These are phyloP conservation scores for Rhagoletis pomonella DNA, from an alignment of 1,140 invertebrate species.

Conservation along the genomic window DNA sequence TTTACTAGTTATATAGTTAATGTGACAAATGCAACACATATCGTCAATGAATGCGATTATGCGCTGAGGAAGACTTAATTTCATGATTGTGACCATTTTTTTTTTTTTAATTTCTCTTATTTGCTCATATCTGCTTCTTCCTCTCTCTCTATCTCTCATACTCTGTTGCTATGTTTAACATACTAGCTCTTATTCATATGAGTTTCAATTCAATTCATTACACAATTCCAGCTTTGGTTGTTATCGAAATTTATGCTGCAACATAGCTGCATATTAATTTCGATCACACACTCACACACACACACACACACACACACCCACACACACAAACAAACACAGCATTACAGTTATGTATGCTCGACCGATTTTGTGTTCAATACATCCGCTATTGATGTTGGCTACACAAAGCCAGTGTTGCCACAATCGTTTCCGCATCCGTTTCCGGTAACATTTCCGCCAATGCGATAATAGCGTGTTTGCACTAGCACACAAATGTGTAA, in stretches of 20 bases:
- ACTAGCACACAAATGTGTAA: background rate
- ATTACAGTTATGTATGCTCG: too few species aligned
- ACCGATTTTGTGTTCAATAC: slow-evolving; percentile 33
- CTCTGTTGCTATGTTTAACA: background rate
- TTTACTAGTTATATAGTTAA: slow-evolving; percentile 49
- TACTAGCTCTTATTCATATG: background rate
- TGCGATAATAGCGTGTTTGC: slow-evolving; percentile 44
- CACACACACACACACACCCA: background rate
- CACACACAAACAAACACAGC: background rate
- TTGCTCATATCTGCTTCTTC: background rate
- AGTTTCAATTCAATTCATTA: slow-evolving; percentile 16
- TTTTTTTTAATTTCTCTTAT: background rate
- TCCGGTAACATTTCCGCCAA: slow-evolving; percentile 40
- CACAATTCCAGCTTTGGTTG: slow-evolving; percentile 10
- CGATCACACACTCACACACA: background rate
- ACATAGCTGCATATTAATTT: slow-evolving; percentile 11
- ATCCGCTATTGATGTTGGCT: slow-evolving; percentile 37
- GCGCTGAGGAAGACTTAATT: slow-evolving; percentile 74
- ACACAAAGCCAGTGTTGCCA: slow-evolving; percentile 35
- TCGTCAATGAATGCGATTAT: slow-evolving; percentile 59
- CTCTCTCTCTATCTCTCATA: background rate
- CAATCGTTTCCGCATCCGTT: slow-evolving; percentile 38
- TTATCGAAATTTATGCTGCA: background rate
- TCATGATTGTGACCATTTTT: slow-evolving; percentile 73
- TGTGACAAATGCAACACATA: slow-evolving; percentile 66